Evolutionary conservation across 2,797 vertebrate genomes (phyloP), one percentile per base, ranked within the genome.

Genomic region (Vultur gryphus): DNA sequence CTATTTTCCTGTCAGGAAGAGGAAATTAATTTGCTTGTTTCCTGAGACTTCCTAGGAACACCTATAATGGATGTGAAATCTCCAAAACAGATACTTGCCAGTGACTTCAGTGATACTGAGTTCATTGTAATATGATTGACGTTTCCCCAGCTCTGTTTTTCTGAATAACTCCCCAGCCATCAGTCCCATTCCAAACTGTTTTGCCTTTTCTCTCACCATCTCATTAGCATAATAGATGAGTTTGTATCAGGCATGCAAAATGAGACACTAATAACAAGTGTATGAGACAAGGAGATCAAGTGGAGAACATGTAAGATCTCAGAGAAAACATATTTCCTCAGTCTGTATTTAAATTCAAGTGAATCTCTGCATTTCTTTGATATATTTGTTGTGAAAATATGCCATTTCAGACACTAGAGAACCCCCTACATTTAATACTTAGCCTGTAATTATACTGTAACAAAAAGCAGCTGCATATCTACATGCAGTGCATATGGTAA

Each of bases 351-450:
- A 76, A 94, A 76, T 88, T 84, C n/a, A 66, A 71, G 52, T 26
- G 13, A 67, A 43, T 65, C 6, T 81, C n/a, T 94, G 69, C 39
- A 71, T 93, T 93, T 91, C 29, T 73, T 88, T 75, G 37, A 39
- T 59, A 11, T 58, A 77, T 88, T 89, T 96, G 71, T 93, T 95
- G 66, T 90, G 92, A 96, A 96, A 96, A 96, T 93, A 92, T 54
- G 73, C n/a, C 25, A 78, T 94, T 94, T 95, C 76, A 90, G 87
- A 86, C 76, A 75, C 62, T 37, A 61, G 76, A 89, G 84, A 96
- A 76, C 37, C 26, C 65, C 21, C 35, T 83, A 54, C 73, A 67
- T 80, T 83, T 94, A 89, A 87, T 78, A 89, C 39, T 87, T 91
- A 94, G 55, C 31, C 26, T 93, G 44, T 87, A 92, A 92, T 97